A percentile compares a stretch with the other conserved stretches of the same genome.
Conservation (phyloP, 2,888 invertebrate genomes). For the Sipunculus nudus region DNA sequence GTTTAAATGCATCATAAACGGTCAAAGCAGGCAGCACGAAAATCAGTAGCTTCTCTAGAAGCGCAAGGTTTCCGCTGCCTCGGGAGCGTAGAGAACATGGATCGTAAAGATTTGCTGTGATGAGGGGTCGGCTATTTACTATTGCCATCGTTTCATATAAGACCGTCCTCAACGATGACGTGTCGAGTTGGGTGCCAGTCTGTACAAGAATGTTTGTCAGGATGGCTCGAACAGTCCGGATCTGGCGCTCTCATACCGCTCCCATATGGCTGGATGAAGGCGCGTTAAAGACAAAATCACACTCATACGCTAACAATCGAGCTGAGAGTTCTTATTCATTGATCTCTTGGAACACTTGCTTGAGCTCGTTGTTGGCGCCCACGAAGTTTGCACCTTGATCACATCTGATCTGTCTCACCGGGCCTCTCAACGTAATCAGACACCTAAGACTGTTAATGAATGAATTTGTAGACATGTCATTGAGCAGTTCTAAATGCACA, state of each 20-base stretch:
- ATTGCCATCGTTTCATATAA: constrained; percentile 26
- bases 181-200: constrained; percentile 1
- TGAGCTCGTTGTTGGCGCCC: constrained; percentile 41
- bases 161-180: constrained; percentile 31
- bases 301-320: not conserved
- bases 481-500: constrained; percentile 42
- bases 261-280: constrained; percentile 21
- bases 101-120: constrained; percentile 4
- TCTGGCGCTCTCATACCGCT: constrained; percentile 23
- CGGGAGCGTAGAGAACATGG: too few species aligned
- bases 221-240: constrained; percentile 16
- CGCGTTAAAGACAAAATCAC: constrained; percentile 15
- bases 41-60: too few species aligned
- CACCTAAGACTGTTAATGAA: constrained; percentile 42
- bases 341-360: constrained; percentile 4
- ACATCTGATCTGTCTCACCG: constrained; percentile 32
- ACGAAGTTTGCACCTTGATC: constrained; percentile 47
- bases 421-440: constrained; percentile 39
- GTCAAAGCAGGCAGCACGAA: too few species aligned
- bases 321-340: constrained; percentile 3
- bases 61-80: too few species aligned
- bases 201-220: constrained; percentile 9
- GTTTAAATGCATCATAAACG: too few species aligned
- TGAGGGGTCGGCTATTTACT: constrained; percentile 22
- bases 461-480: constrained; percentile 42